Conservation (phyloP, 1,140 invertebrate genomes). For the Rhopalosiphum padi region DNA sequence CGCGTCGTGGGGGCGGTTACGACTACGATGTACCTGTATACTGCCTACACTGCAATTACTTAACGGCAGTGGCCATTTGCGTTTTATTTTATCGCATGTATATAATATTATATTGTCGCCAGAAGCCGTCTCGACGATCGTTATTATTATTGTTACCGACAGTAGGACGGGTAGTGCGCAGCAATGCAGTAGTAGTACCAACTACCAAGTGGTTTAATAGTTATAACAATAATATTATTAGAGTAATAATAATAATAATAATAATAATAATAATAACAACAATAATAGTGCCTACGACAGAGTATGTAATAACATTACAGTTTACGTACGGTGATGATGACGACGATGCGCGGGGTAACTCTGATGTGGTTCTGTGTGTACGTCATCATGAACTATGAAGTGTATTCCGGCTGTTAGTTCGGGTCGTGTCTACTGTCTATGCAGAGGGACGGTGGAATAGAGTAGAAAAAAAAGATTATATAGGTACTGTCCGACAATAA, state of each 20-base stretch:
- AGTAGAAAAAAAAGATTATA: slow-evolving; percentile 2
- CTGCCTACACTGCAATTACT: background rate
- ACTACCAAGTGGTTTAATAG: background rate
- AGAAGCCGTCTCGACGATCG: background rate
- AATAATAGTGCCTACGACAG: background rate
- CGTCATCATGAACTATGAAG: background rate
- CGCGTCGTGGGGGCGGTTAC: background rate
- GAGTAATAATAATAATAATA: slow-evolving; percentile 6
- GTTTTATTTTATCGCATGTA: slow-evolving; percentile 9
- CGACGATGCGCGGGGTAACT: background rate
- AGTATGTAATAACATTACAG: background rate
- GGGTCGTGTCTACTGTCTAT: background rate
- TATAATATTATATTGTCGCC: slow-evolving; percentile 14
- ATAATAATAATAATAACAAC: no score
- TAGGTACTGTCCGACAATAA: slow-evolving; percentile 8
- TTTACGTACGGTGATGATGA: background rate
- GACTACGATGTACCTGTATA: background rate
- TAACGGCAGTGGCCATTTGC: background rate
- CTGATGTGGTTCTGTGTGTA: background rate
- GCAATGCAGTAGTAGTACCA: background rate
- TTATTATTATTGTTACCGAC: slow-evolving; percentile 12
- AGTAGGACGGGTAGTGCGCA: background rate
- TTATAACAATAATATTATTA: slow-evolving; percentile 1
- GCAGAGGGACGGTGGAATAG: background rate
- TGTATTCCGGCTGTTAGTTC: background rate